These are phyloP conservation scores for Percopsis omiscomaycus DNA, from an alignment of 2,797 vertebrate species.

Conservation along the genomic window DNA sequence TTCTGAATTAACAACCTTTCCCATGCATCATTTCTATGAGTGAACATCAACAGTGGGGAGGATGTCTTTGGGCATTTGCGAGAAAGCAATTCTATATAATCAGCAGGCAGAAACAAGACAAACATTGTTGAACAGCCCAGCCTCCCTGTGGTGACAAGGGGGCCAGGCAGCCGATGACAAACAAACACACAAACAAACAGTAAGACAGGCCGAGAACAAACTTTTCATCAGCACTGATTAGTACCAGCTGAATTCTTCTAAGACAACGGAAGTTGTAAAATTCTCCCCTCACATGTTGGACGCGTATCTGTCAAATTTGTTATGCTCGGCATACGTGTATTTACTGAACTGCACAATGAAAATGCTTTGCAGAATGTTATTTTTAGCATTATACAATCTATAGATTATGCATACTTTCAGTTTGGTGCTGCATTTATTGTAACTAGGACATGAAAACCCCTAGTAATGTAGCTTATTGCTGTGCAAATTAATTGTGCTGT, in stretches of 20 bases:
- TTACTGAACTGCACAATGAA: too few relatives aligned
- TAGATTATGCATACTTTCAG: too few relatives aligned
- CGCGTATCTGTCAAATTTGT: too few relatives aligned
- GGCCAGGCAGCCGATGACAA: neutral
- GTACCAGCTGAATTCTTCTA: slow-evolving; percentile 9
- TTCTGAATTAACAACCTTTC: neutral
- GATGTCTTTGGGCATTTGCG: neutral
- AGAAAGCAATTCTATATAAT: neutral
- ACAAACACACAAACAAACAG: slow-evolving; percentile 7
- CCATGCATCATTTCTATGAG: slow-evolving; percentile 1
- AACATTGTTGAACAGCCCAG: neutral
- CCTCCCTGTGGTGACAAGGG: slow-evolving; percentile 6
- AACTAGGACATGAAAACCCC: too few relatives aligned
- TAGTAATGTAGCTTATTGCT: too few relatives aligned
- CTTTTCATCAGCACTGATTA: slow-evolving; percentile 24
- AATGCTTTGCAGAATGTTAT: too few relatives aligned
- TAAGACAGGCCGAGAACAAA: neutral
- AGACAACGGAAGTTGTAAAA: slow-evolving; percentile 14
- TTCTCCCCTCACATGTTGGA: too few relatives aligned
- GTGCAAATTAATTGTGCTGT: too few relatives aligned
- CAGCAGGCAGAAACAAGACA: neutral
- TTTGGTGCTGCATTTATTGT: too few relatives aligned
- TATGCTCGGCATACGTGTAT: too few relatives aligned
- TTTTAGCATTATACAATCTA: too few relatives aligned
- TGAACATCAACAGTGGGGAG: neutral